Conservation (phyloP, 2,797 vertebrate genomes). For the Gymnothorax reevesii region DNA sequence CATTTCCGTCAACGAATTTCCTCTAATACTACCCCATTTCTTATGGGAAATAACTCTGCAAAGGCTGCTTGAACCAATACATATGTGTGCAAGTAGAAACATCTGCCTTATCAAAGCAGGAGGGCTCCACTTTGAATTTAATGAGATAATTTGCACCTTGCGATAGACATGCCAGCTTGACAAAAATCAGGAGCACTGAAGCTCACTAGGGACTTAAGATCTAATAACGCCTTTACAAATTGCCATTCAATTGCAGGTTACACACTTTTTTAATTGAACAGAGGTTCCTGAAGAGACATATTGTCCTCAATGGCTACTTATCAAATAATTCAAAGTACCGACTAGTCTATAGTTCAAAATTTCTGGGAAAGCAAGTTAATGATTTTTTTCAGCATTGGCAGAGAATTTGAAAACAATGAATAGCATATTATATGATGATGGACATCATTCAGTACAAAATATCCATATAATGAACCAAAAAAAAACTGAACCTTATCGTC, state of each 20-base stretch:
- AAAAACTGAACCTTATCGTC: not conserved
- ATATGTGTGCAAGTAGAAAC: slow-evolving; percentile 55
- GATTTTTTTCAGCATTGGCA: not conserved
- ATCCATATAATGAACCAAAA: not conserved
- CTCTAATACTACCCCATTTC: slow-evolving; percentile 57
- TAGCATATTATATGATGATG: not conserved
- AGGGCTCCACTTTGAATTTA: slow-evolving; percentile 49
- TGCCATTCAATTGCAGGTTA: not conserved
- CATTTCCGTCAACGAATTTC: slow-evolving; percentile 28
- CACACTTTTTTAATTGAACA: not conserved
- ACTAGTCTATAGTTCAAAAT: not conserved
- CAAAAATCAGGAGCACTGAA: slow-evolving; percentile 43
- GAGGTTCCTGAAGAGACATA: not conserved
- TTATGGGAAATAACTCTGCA: slow-evolving; percentile 19
- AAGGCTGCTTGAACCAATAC: slow-evolving; percentile 47
- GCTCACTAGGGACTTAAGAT: slow-evolving; percentile 19
- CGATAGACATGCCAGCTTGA: slow-evolving; percentile 34
- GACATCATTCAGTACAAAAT: not conserved
- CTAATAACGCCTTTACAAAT: slow-evolving; percentile 16
- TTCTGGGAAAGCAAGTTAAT: not conserved
- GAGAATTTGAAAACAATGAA: not conserved
- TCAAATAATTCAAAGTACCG: not conserved
- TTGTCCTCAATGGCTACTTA: not conserved
- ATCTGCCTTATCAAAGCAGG: slow-evolving; percentile 58
- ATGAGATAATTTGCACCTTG: slow-evolving; percentile 52